phyloP scores from a whole-genome alignment of 2,888 invertebrate species.

The Augiades crinisus region DNA sequence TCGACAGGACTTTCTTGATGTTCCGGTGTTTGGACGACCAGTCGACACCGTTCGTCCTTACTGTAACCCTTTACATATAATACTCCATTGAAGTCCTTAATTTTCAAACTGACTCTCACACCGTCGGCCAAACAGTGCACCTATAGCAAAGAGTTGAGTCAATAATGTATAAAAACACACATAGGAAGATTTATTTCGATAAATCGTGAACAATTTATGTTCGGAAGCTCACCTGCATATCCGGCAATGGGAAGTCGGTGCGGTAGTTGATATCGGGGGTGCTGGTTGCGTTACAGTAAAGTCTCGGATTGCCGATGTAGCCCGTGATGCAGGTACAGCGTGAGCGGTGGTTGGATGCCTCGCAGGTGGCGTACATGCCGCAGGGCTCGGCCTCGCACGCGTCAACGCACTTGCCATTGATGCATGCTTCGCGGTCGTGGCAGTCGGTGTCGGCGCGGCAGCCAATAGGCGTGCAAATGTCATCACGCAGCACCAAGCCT shows the following conservation, averaged over 20 bases:
- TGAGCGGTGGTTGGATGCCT: slow-evolving; percentile 88
- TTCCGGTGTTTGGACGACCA: slow-evolving; percentile 88
- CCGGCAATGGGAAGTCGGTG: slow-evolving; percentile 92
- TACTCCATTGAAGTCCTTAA: slow-evolving; percentile 93
- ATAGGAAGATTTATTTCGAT: no score
- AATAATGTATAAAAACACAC: not conserved
- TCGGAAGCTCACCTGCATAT: slow-evolving; percentile 84
- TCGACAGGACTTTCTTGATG: slow-evolving; percentile 86
- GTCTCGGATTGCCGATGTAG: slow-evolving; percentile 88
- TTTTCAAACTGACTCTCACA: slow-evolving; percentile 91
- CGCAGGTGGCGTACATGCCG: slow-evolving; percentile 89
- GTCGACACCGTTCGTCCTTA: slow-evolving; percentile 94
- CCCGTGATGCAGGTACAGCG: slow-evolving; percentile 89
- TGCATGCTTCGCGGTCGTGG: slow-evolving; percentile 88
- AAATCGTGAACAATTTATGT: no score
- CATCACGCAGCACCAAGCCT: slow-evolving; percentile 89
- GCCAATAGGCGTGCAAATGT: slow-evolving; percentile 88
- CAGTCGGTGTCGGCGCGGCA: slow-evolving; percentile 89
- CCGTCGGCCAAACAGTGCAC: slow-evolving; percentile 96
- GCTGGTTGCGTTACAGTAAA: slow-evolving; percentile 83
- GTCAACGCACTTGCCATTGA: slow-evolving; percentile 88
- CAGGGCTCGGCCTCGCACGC: slow-evolving; percentile 89
- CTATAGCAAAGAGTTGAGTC: slow-evolving; percentile 37
- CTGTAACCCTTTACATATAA: slow-evolving; percentile 97
- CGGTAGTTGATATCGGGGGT: slow-evolving; percentile 69